Base-by-base conservation (phyloP, 64 coral and sea anemone species). In the Trachythela sp. region DNA sequence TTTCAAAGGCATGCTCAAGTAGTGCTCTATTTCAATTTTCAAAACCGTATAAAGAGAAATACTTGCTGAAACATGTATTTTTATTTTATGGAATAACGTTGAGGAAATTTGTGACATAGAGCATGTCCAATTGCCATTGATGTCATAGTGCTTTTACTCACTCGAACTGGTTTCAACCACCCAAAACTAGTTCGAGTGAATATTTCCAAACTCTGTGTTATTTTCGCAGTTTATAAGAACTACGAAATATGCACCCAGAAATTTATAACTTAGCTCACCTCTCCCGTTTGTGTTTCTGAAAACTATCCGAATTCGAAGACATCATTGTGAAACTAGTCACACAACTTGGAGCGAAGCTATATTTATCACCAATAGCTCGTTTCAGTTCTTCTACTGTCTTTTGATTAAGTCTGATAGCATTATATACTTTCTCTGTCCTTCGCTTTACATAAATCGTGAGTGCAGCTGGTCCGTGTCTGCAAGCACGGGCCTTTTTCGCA, bases 381-480 rank as follows among this genome's bases (percentile, higher is more conserved):
- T 80, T 35, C 15, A 80, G 33, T 80, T 80, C 75, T 80, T 80
- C 75, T 6, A 80, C 75, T 37, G 75, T 80, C 37, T 80, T 80
- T 80, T 80, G 75, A 80, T 80, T 80, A 34, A 80, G 75, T 39
- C 75, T 80, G 33, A 80, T 36, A 39, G 75, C 75, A 80, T 80
- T 80, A 35, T 80, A 80, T 15, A 35, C 37, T 80, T 80, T 80
- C 75, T 80, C 75, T 34, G 75, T 80, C 33, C 75, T 35, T 80
- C 33, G 75, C 37, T 39, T 80, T 15, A 80, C 75, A 80, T 80
- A 80, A 37, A 80, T 80, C 8, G 75, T 80, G 35, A 80, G 75
- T 30, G 31, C 75, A 80, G 75, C 37, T 80, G 75, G 75, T 17
- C 30, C 30, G 10, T 80, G 75, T 80, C 37, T 80, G 15, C 75